phyloP scores from a whole-genome alignment of 2,888 invertebrate genomes.

The Drosophila paramelanica region DNA sequence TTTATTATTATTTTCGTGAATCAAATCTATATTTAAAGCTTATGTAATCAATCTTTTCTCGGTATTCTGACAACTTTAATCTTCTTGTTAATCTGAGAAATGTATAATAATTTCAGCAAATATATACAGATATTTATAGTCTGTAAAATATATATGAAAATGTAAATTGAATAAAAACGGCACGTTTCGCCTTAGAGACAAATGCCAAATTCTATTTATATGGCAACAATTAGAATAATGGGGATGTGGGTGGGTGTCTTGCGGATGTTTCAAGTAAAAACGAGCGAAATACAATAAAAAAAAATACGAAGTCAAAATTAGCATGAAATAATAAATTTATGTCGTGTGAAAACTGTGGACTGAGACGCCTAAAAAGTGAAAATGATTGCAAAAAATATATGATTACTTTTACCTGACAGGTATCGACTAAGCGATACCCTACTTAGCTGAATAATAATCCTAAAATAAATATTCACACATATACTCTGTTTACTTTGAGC shows the following conservation, averaged over 20 bases:
- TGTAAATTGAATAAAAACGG: constrained; percentile 49
- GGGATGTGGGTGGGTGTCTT: constrained; percentile 8
- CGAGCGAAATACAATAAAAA: constrained; percentile 29
- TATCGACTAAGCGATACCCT: neutral
- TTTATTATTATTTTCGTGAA: neutral
- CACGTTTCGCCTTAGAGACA: constrained; percentile 56
- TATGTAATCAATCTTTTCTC: no score
- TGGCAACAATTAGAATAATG: constrained; percentile 55
- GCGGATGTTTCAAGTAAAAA: constrained; percentile 19
- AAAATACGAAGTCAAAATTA: constrained; percentile 48
- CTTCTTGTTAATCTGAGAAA: no score
- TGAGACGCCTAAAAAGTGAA: constrained; percentile 8
- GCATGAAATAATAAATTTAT: constrained; percentile 57
- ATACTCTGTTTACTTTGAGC: no score
- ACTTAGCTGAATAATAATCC: neutral
- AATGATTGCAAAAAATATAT: neutral
- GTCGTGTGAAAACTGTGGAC: constrained; percentile 17
- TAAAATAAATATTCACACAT: no score
- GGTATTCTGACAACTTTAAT: neutral
- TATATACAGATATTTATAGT: neutral
- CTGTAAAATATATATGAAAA: constrained; percentile 17
- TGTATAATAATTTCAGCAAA: neutral
- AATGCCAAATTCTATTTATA: constrained; percentile 46
- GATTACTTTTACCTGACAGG: neutral
- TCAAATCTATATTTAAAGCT: neutral